Conservation (phyloP, 2,113 vertebrate species). For the Bambusicola thoracicus region DNA sequence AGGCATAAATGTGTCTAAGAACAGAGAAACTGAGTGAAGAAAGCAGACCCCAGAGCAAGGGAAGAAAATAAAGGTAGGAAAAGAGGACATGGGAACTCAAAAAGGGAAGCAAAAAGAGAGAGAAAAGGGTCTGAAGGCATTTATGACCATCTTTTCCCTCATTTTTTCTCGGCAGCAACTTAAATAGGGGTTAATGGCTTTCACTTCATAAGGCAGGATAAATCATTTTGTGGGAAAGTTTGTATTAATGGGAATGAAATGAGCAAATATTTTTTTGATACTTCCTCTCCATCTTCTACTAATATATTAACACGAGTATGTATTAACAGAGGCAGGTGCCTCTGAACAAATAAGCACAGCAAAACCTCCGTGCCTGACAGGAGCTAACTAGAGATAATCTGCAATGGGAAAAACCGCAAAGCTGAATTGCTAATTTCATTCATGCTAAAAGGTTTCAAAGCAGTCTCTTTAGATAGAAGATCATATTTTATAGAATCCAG, state of each 20-base stretch:
- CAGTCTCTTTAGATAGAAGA: slow-evolving; percentile 4
- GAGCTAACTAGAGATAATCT: background rate
- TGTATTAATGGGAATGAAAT: background rate
- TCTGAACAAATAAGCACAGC: background rate
- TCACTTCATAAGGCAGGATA: background rate
- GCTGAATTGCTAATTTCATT: slow-evolving; percentile 44
- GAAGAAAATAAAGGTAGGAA: background rate
- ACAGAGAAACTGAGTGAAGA: background rate
- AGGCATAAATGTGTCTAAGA: background rate
- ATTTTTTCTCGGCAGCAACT: background rate
- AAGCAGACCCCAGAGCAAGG: background rate
- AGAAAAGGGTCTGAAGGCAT: background rate
- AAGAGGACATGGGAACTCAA: background rate
- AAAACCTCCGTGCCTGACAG: background rate
- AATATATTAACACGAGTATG: background rate
- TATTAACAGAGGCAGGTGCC: background rate
- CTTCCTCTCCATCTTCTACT: background rate
- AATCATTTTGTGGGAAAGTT: background rate
- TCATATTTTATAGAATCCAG: slow-evolving; percentile 4
- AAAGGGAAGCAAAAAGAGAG: background rate
- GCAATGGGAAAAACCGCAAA: background rate
- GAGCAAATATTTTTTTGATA: background rate
- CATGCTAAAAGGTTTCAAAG: slow-evolving; percentile 17
- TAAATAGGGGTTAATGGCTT: background rate
- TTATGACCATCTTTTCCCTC: background rate